Percentiles rank a stretch among this genome's conserved stretches.
Conservation (phyloP, 2,888 invertebrate genomes). For the Timema cristinae region DNA sequence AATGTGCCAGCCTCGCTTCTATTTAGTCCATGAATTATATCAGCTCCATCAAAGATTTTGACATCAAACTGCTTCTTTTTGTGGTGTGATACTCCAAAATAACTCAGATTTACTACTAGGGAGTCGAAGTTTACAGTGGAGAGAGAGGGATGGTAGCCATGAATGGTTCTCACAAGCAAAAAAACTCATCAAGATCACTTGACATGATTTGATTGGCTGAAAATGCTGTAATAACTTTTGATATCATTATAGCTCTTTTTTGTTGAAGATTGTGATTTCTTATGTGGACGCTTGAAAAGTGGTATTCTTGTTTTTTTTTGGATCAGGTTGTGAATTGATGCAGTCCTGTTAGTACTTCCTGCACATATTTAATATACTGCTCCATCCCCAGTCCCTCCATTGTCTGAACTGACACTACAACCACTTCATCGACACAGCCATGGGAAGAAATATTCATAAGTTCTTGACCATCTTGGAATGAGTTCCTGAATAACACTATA, state of each 20-base stretch:
- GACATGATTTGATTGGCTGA: neutral
- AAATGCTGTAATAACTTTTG: neutral
- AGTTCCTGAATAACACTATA: neutral
- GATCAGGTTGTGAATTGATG: too few relatives aligned
- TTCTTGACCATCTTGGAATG: neutral
- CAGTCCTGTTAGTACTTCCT: too few relatives aligned
- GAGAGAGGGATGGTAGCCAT: constrained; percentile 7
- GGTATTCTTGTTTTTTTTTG: too few relatives aligned
- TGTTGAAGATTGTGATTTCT: too few relatives aligned
- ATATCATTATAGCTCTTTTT: too few relatives aligned
- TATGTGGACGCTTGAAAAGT: too few relatives aligned
- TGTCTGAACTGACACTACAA: too few relatives aligned
- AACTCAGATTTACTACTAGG: neutral
- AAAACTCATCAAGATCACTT: constrained; percentile 3
- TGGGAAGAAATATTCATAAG: too few relatives aligned
- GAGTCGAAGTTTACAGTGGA: neutral
- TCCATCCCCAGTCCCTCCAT: too few relatives aligned
- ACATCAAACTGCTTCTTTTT: neutral
- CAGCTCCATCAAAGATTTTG: constrained; percentile 3
- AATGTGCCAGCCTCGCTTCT: neutral
- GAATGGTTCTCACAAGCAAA: neutral
- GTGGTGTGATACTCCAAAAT: neutral
- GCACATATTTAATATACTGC: too few relatives aligned
- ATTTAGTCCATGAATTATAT: neutral
- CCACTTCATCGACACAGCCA: too few relatives aligned